phyloP scores from a whole-genome alignment of 2,888 invertebrate species.

The Netelia virgata region DNA sequence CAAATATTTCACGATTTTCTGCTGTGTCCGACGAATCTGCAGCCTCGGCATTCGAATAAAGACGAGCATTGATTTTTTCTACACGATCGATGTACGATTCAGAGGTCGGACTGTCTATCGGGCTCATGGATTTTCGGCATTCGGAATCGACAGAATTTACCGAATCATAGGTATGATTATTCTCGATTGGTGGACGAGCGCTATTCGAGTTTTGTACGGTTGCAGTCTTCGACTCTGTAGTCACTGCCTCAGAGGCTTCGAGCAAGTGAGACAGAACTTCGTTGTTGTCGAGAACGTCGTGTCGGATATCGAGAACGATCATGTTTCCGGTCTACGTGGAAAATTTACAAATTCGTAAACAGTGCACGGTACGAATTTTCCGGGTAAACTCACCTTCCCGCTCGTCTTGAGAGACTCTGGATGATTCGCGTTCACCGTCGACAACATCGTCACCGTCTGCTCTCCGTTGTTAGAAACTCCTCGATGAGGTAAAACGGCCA shows the following conservation, averaged over 20 bases:
- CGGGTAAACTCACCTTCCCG: slow-evolving; percentile 72
- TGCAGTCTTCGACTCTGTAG: slow-evolving; percentile 75
- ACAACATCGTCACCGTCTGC: slow-evolving; percentile 73
- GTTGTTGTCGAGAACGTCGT: slow-evolving; percentile 79
- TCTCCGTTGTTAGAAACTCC: slow-evolving; percentile 77
- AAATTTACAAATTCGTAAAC: background rate
- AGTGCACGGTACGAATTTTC: too few species aligned
- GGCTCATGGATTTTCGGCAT: slow-evolving; percentile 5
- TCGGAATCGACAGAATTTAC: slow-evolving; percentile 20
- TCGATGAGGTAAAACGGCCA: slow-evolving; percentile 77
- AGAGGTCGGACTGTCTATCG: slow-evolving; percentile 22
- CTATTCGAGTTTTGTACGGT: slow-evolving; percentile 41
- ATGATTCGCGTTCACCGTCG: slow-evolving; percentile 70
- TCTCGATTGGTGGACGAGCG: slow-evolving; percentile 19
- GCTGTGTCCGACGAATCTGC: slow-evolving; percentile 62
- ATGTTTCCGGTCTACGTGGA: slow-evolving; percentile 77
- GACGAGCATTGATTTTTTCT: slow-evolving; percentile 41
- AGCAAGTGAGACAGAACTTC: slow-evolving; percentile 79
- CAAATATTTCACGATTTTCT: slow-evolving; percentile 69
- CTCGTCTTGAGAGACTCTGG: slow-evolving; percentile 73
- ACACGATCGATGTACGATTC: slow-evolving; percentile 42
- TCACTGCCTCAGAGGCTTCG: slow-evolving; percentile 79
- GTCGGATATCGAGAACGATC: slow-evolving; percentile 79
- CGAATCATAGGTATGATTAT: slow-evolving; percentile 34
- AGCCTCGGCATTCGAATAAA: slow-evolving; percentile 61